Conservation (phyloP, 1,140 invertebrate genomes). For the Arion vulgaris region DNA sequence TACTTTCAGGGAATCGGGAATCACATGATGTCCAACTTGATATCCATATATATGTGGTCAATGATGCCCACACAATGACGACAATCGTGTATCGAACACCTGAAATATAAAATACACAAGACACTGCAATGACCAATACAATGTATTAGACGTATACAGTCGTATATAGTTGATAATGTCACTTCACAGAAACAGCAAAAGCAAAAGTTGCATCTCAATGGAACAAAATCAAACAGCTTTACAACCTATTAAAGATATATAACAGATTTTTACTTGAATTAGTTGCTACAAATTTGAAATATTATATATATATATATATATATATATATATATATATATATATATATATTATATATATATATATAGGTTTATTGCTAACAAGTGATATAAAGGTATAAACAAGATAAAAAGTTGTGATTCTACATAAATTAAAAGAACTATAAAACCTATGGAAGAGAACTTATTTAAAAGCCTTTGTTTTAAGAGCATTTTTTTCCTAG, state of each 20-base stretch:
- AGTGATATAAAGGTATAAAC: background rate
- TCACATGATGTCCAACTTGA: background rate
- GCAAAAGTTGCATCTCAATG: background rate
- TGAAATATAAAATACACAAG: background rate
- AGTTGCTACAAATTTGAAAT: background rate
- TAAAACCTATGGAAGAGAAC: too few species aligned
- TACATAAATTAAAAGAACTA: too few species aligned
- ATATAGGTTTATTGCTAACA: background rate
- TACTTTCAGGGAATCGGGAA: background rate
- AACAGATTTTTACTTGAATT: too few species aligned
- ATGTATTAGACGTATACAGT: background rate
- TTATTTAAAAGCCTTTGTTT: too few species aligned
- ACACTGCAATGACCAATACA: background rate
- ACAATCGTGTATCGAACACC: background rate
- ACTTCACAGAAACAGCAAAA: background rate
- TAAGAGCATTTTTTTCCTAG: too few species aligned
- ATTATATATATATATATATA: conserved; percentile 15
- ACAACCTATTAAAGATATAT: too few species aligned
- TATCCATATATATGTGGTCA: background rate
- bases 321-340: conserved; percentile 30
- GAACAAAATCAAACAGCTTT: too few species aligned
- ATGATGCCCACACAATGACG: background rate
- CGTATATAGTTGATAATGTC: background rate
- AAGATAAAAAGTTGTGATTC: background rate
- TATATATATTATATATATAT: conserved; percentile 15